phyloP scores from a whole-genome alignment of 2,888 invertebrate species.

The Xestia sexstrigata region DNA sequence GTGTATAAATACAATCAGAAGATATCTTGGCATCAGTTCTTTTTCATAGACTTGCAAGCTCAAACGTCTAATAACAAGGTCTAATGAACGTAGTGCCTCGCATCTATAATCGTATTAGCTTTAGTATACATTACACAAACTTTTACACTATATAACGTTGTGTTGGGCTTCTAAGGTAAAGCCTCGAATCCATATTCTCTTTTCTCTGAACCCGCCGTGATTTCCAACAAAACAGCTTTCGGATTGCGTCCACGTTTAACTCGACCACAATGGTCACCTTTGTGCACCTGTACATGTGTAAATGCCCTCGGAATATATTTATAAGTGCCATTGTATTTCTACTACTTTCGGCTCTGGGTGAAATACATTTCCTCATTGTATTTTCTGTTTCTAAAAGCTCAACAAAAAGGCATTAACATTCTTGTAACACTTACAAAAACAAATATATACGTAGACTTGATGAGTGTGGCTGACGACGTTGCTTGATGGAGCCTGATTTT shows the following conservation, averaged over 20 bases:
- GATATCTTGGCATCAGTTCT: background rate
- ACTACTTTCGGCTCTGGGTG: background rate
- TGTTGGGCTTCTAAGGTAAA: background rate
- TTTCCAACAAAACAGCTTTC: constrained; percentile 50
- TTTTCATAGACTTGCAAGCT: background rate
- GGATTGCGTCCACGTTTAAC: constrained; percentile 63
- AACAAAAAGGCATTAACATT: background rate
- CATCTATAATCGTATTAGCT: background rate
- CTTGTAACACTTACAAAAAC: background rate
- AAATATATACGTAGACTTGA: background rate
- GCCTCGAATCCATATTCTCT: background rate
- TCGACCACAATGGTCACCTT: constrained; percentile 61
- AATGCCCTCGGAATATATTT: constrained; percentile 46
- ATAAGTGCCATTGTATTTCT: background rate
- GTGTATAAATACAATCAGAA: background rate
- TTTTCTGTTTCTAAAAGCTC: background rate
- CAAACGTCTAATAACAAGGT: background rate
- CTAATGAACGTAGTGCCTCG: background rate
- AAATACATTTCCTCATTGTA: background rate
- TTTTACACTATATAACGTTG: background rate
- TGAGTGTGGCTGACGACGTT: background rate
- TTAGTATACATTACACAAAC: background rate
- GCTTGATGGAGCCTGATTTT: constrained; percentile 1
- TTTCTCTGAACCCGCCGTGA: background rate
- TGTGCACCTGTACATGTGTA: constrained; percentile 56